Base-by-base conservation (phyloP, 2,888 invertebrate species). In the Phoronis australis region DNA sequence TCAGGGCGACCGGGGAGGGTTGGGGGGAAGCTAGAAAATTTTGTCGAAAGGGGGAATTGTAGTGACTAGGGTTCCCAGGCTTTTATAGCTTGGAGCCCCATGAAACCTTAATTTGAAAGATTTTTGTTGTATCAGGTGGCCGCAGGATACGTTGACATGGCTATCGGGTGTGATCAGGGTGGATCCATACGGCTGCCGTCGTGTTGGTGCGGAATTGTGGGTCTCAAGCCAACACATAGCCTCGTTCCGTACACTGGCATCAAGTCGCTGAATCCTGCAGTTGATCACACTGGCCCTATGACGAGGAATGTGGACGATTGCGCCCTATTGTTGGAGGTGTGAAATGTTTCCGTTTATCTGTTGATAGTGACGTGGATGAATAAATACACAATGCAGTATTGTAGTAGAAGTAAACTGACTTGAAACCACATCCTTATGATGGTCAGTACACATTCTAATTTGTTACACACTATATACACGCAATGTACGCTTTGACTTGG, bases 271-370 rank as follows among this genome's bases (percentile, higher is more conserved):
- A 66, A 69, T 25, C 54, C 54, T 12, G 58, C 63, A 2, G 18
- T 70, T 2, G 73, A 74, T 47, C 69, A 70, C 49, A 45, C 61
- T 1, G 73, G 73, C 38, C 71, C 74, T 22, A 71, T 74, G 66
- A 63, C 73, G 6, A 55, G 55, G 4, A 74, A 60, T 20, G 73
- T 71, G 4, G 43, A 49, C 1, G 73, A 74, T 48, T 66, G 65
- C 45, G 73, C 74, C 2, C 53, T 67, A 4, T 42, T 73, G 18
- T 54, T 74, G 21, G 68, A 71, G 64, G 72, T 70, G 43, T 37
- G 47, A 24, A 26, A 12, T 15, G 9, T 3, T 38, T 12, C 15
- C 15, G 37, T 37, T 12, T n/a, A 3, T 45, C 9, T 0, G 9
- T 15, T 43, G 25, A 12, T 31, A 1, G 35, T 31, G 15, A 31